A percentile compares a stretch with the other conserved stretches of the same genome.
Evolutionary conservation across 1,140 invertebrate genomes (phyloP).

Genomic region (Venustaconcha ellipsiformis): DNA sequence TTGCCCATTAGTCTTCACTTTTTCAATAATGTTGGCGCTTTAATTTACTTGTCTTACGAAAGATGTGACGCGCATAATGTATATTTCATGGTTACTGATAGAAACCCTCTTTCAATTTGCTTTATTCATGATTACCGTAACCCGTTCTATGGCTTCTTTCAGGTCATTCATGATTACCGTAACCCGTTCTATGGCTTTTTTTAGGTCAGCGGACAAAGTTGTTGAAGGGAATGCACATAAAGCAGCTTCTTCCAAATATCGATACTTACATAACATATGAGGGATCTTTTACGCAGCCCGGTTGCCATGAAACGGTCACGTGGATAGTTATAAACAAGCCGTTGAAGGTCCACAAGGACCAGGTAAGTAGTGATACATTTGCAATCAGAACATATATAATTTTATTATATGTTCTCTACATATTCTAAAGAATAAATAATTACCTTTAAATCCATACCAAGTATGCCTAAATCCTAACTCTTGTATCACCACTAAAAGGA

Average conservation of each 20-base stretch:
- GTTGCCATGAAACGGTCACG: constrained; percentile 67
- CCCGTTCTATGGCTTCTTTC: too few species aligned
- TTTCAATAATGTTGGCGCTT: too few species aligned
- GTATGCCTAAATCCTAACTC: too few species aligned
- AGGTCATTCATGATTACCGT: neutral
- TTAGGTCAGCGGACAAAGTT: constrained; percentile 33
- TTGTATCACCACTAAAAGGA: too few species aligned
- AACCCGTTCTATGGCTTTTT: constrained; percentile 4
- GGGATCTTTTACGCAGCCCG: constrained; percentile 67
- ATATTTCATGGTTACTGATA: neutral
- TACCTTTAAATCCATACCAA: too few species aligned
- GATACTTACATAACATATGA: constrained; percentile 67
- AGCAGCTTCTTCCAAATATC: constrained; percentile 57
- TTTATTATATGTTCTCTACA: too few species aligned
- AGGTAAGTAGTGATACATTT: constrained; percentile 52
- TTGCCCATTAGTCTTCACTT: too few species aligned
- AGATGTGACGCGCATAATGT: neutral
- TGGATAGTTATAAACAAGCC: constrained; percentile 69
- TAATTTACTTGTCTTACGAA: neutral
- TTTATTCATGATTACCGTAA: neutral
- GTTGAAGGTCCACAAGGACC: constrained; percentile 61
- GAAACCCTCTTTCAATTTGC: neutral
- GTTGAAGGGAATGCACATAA: constrained; percentile 31
- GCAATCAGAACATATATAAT: too few species aligned
- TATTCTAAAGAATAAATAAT: too few species aligned